These are phyloP conservation scores for Monoplex corrugatus DNA, from an alignment of 2,888 invertebrate genomes.

Conservation along the genomic window DNA sequence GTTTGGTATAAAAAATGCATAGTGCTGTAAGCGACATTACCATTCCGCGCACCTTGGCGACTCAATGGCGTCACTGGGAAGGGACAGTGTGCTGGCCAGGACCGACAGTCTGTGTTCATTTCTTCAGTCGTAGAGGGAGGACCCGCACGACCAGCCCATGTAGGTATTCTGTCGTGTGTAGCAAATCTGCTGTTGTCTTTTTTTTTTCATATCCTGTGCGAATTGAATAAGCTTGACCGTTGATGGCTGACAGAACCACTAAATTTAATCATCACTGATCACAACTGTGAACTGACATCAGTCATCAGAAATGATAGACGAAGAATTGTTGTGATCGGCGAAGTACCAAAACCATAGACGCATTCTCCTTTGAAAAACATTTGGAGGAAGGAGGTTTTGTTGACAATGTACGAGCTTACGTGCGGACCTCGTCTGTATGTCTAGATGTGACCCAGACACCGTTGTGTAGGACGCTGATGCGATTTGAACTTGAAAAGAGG, in stretches of 20 bases:
- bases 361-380: too few relatives aligned
- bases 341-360: background rate
- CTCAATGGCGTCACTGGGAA: constrained; percentile 45
- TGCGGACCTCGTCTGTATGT: background rate
- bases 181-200: too few relatives aligned
- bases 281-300: too few relatives aligned
- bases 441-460: background rate
- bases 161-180: too few relatives aligned
- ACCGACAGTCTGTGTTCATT: background rate
- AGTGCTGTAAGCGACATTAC: constrained; percentile 25
- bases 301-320: too few relatives aligned
- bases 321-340: background rate
- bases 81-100: background rate
- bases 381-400: too few relatives aligned
- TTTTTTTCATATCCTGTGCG: background rate
- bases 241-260: too few relatives aligned
- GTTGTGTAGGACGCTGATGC: background rate
- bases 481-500: background rate
- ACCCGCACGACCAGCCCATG: too few relatives aligned
- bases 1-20: background rate
- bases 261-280: too few relatives aligned
- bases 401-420: too few relatives aligned
- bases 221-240: too few relatives aligned
- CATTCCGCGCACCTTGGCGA: constrained; percentile 51
- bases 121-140: too few relatives aligned